Evolutionary conservation across 2,113 vertebrate species (phyloP), one percentile per base, ranked within the genome.

Genomic region (Tupaia tana): DNA sequence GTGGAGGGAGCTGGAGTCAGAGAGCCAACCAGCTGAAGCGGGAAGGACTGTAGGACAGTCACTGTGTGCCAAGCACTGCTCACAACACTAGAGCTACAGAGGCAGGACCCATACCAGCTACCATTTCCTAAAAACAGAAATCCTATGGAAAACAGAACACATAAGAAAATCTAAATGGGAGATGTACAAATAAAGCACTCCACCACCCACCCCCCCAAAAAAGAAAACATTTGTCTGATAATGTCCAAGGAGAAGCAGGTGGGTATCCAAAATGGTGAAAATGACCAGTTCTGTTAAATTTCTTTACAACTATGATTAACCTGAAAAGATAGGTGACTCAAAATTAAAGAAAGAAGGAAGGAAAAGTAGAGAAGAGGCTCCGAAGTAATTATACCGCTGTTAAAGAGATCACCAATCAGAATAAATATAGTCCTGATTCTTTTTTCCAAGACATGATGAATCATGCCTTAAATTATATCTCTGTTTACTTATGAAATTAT

Each of bases 391-490:
- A 74, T 3, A n/a, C 22, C n/a, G 4, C 58, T 15, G 9, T 93
- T 82, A 89, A 69, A 91, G 52, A 92, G 67, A 88, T 34, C 74
- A 29, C 29, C 29, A 71, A 80, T 71, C 86, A 80, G 22, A 87
- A 71, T 43, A 90, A 86, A 90, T 56, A 54, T 7, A 54, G 16
- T 58, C 19, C 31, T 27, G 58, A 92, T 71, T 64, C 34, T 69
- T 77, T 66, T 89, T 89, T 69, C 54, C 59, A 3, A 81, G 71
- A 92, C 89, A 82, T 89, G 56, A 82, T 73, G 86, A 77, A 58
- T 93, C 89, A 63, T 81, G 75, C 56, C 52, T 95, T 94, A 93
- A 94, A 95, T 94, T 94, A 91, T 63, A 77, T 25, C 12, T 91
- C 61, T 88, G n/a, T 81, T 67, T 96, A 96, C 19, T 85, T 79